Conservation (phyloP, 2,888 invertebrate species). For the Rapana venosa region DNA sequence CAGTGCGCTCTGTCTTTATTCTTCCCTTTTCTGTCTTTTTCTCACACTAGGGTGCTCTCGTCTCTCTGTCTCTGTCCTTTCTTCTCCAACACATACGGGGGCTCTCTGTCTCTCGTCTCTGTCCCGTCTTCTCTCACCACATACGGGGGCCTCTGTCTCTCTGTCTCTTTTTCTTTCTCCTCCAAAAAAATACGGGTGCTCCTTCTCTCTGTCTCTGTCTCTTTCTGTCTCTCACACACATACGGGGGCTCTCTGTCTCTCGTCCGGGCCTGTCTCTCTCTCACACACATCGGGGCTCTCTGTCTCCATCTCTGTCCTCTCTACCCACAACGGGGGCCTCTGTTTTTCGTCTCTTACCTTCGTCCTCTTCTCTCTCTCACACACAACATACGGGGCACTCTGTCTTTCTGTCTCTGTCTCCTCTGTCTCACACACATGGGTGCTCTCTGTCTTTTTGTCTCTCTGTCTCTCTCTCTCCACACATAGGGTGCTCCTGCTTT, state of each 20-base stretch:
- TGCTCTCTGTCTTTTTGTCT: background rate
- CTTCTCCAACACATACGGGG: background rate
- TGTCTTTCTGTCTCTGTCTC: background rate
- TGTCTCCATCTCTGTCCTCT: conserved; percentile 11
- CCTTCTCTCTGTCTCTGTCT: no score
- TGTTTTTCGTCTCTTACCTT: no score
- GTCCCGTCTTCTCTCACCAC: background rate
- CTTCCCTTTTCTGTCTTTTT: no score
- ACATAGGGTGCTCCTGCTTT: background rate
- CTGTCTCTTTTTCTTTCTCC: no score
- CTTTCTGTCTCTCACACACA: background rate
- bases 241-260: background rate
- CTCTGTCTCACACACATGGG: no score
- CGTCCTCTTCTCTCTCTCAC: no score
- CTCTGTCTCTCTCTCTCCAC: conserved; percentile 7
- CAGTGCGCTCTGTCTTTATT: no score
- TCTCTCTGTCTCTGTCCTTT: background rate
- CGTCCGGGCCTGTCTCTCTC: background rate
- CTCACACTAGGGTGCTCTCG: no score
- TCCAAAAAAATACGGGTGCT: no score
- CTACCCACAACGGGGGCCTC: background rate
- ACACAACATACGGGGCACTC: no score
- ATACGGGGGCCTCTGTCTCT: background rate
- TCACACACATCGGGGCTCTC: background rate
- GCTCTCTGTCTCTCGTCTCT: background rate